Percentiles rank a stretch among this genome's conserved stretches.
Evolutionary conservation across 2,888 invertebrate genomes (phyloP).

Genomic region (Notodonta ziczac): DNA sequence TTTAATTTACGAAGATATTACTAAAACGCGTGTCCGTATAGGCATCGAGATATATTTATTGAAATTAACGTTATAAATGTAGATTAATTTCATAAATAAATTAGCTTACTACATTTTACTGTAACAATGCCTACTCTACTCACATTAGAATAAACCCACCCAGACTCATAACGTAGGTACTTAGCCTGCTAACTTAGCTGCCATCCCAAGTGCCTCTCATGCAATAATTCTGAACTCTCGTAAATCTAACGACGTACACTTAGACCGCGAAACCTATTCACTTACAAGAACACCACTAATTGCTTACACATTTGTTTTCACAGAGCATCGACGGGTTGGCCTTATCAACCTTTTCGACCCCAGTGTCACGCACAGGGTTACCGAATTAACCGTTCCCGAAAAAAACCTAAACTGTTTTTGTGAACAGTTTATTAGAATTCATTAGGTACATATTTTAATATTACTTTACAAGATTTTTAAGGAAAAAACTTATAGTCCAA

Average conservation of each 20-base stretch:
- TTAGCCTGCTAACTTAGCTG: not conserved
- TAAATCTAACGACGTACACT: slow-evolving; percentile 2
- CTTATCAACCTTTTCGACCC: slow-evolving; percentile 14
- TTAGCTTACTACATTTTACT: not conserved
- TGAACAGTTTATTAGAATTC: not conserved
- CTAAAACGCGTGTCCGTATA: too few species aligned
- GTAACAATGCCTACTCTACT: not conserved
- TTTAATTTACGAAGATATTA: too few species aligned
- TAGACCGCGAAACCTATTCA: slow-evolving; percentile 5
- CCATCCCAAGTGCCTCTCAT: not conserved
- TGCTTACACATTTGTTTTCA: slow-evolving; percentile 9
- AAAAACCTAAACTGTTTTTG: not conserved
- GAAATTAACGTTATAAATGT: too few species aligned
- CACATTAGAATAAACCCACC: not conserved
- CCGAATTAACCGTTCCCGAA: slow-evolving; percentile 7
- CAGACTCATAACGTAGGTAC: not conserved
- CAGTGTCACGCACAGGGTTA: slow-evolving; percentile 22
- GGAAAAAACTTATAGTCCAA: too few species aligned
- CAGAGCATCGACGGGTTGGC: slow-evolving; percentile 17
- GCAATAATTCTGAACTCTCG: slow-evolving; percentile 1
- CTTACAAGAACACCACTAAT: slow-evolving; percentile 1
- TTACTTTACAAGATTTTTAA: too few species aligned
- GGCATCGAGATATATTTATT: too few species aligned
- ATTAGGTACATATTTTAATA: too few species aligned
- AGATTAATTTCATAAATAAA: not conserved